These are phyloP conservation scores for Apis dorsata DNA, from an alignment of 1,140 invertebrate species.

Conservation along the genomic window DNA sequence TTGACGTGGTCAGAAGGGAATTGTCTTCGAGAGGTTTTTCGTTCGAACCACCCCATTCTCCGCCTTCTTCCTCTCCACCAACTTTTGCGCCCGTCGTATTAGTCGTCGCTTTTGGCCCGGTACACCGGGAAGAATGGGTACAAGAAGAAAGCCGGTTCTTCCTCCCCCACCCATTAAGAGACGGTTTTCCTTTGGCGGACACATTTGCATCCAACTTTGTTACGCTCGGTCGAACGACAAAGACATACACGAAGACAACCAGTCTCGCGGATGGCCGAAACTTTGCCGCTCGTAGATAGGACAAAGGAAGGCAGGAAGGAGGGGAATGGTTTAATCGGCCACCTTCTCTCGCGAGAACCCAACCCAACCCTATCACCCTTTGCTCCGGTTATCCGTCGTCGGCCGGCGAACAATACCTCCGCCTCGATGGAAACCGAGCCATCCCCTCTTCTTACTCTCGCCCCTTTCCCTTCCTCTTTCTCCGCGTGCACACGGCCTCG, in stretches of 20 bases:
- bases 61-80: not conserved
- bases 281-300: slow-evolving; percentile 25
- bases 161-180: not conserved
- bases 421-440: slow-evolving; percentile 46
- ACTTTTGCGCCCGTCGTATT: slow-evolving; percentile 10
- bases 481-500: not conserved
- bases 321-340: slow-evolving; percentile 40
- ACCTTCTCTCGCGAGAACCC: slow-evolving; percentile 12
- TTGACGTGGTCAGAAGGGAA: not conserved
- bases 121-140: slow-evolving; percentile 30
- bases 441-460: slow-evolving; percentile 6
- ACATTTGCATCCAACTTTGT: slow-evolving; percentile 57
- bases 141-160: slow-evolving; percentile 13
- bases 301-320: slow-evolving; percentile 32
- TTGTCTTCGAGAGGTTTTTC: slow-evolving; percentile 27
- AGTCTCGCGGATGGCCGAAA: slow-evolving; percentile 43
- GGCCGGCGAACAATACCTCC: slow-evolving; percentile 41
- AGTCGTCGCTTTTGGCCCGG: slow-evolving; percentile 24
- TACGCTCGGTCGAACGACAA: slow-evolving; percentile 41
- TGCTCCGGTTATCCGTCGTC: slow-evolving; percentile 49
- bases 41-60: not conserved
- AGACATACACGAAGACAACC: slow-evolving; percentile 45
- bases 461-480: slow-evolving; percentile 2
- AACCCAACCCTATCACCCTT: slow-evolving; percentile 40
- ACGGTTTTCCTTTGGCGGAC: slow-evolving; percentile 33